Evolutionary conservation across 2,797 vertebrate species (phyloP), one percentile per base, ranked within the genome.

Genomic region (Pipistrellus kuhlii): DNA sequence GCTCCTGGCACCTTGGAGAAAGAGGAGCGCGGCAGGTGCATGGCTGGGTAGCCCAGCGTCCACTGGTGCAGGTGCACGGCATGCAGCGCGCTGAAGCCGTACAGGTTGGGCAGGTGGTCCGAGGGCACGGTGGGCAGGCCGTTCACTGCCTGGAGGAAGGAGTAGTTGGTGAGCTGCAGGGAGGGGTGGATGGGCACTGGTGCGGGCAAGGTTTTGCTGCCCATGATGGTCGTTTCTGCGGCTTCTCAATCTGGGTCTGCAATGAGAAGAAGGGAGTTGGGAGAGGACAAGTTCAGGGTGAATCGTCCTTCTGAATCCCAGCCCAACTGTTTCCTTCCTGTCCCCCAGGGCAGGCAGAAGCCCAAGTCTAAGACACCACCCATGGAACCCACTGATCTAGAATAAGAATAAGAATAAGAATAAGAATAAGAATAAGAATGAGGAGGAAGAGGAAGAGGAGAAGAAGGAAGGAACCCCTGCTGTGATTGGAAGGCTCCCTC

Each of bases 41-140:
- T 96, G 4, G 99, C 98, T 0, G 99, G 99, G 97, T 99, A 99
- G 92, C 99, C 99, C 51, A 99, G 98, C 20, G 99, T 99, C 99
- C 99, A 99, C 97, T 99, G 99, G 97, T 99, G 99, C 84, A 99
- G 98, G 94, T 99, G 99, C 82, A 99, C 99, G 0, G 99, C 99
- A 0, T 99, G 99, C 76, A 99, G 97, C 5, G 99, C 99, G 0
- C 99, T 99, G 98, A 99, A 99, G 94, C 99, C 99, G 0, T 99
- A 99, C 91, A 99, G 98, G 96, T 98, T 99, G 82, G 99, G 99
- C 81, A 99, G 98, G 94, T 99, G 99, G 57, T 99, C 99, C 0
- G 99, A 97, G 46, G 99, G 99, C 69, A 99, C 98, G 0, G 98
- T 11, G 1, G 99, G 99, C 73, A 99, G 98, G 94, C 99, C 99